Base-by-base conservation (phyloP, 2,888 invertebrate genomes). In the Latrodectus hesperus region DNA sequence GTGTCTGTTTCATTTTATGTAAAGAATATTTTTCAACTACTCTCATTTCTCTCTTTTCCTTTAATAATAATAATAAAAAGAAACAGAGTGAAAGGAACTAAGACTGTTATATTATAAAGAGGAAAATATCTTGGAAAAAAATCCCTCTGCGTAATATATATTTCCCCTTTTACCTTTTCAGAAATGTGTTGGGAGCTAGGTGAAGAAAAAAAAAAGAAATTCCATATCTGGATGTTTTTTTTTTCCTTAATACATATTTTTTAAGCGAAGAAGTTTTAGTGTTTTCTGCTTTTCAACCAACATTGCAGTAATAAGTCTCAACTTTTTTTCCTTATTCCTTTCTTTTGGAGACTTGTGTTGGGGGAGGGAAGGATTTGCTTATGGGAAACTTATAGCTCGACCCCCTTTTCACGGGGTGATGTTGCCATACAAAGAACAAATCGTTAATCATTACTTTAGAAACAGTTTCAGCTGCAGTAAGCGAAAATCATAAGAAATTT, bases 391-490 rank as follows among this genome's bases (percentile, higher is more conserved):
- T n/a, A 60, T 60, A 60, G 14, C 12, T n/a, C 60, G 14, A 60
- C 60, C 12, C 14, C n/a, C n/a, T n/a, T 60, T 60, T 60, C 60
- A 11, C n/a, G 12, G 38, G 12, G 14, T 60, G 60, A 11, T 26
- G 49, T n/a, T 38, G 38, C 38, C 26, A 53, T 55, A 84, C 67
- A 73, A 84, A 85, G 85, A 55, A 53, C 71, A 76, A 76, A 81
- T 71, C 76, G 80, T 76, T 86, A 86, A 86, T 86, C 86, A 86
- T 86, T 71, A 80, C 71, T 52, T 80, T 38, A 74, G 84, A 73
- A 67, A 75, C 60, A 38, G 64, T 80, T 80, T 52, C 51, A 26
- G 17, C 70, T 80, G 52, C 51, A 26, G 17, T 64, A 51, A 77
- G 49, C 10, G 65, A 76, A 76, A 86, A 86, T 81, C 75, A 76